Percentiles rank a stretch among this genome's conserved stretches.
Conservation (phyloP, 1,140 invertebrate genomes). For the Thrips palmi region DNA sequence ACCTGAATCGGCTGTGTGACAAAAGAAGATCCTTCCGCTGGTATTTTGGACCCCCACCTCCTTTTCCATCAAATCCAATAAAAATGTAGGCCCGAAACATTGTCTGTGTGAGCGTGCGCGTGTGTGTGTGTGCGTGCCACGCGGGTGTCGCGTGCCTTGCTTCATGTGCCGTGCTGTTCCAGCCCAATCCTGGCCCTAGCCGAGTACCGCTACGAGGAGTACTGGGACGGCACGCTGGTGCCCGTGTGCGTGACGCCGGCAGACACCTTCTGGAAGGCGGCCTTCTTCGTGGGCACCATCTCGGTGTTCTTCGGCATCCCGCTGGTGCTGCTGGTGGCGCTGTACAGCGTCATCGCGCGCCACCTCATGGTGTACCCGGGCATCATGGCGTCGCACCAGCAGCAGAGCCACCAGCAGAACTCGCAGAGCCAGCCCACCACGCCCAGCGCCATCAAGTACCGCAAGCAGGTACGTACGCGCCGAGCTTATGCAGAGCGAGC, state of each 20-base stretch:
- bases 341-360: slow-evolving; percentile 67
- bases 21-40: too few relatives aligned
- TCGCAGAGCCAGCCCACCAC: neutral
- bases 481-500: neutral
- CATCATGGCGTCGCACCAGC: slow-evolving; percentile 32
- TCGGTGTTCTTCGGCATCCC: slow-evolving; percentile 70
- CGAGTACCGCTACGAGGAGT: slow-evolving; percentile 44
- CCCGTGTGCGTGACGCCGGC: slow-evolving; percentile 57
- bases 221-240: slow-evolving; percentile 45
- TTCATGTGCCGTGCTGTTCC: slow-evolving; percentile 14
- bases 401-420: slow-evolving; percentile 17
- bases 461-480: slow-evolving; percentile 62
- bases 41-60: too few relatives aligned
- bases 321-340: slow-evolving; percentile 51
- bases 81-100: too few relatives aligned
- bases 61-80: too few relatives aligned
- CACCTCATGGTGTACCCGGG: slow-evolving; percentile 61
- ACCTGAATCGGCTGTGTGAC: too few relatives aligned
- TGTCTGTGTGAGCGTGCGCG: too few relatives aligned
- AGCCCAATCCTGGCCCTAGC: slow-evolving; percentile 64
- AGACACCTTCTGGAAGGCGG: slow-evolving; percentile 46
- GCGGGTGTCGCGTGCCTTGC: neutral
- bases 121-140: too few relatives aligned
- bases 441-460: too few relatives aligned
- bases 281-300: slow-evolving; percentile 62